phyloP scores from a whole-genome alignment of 2,888 invertebrate genomes.

The Phalera bucephala region DNA sequence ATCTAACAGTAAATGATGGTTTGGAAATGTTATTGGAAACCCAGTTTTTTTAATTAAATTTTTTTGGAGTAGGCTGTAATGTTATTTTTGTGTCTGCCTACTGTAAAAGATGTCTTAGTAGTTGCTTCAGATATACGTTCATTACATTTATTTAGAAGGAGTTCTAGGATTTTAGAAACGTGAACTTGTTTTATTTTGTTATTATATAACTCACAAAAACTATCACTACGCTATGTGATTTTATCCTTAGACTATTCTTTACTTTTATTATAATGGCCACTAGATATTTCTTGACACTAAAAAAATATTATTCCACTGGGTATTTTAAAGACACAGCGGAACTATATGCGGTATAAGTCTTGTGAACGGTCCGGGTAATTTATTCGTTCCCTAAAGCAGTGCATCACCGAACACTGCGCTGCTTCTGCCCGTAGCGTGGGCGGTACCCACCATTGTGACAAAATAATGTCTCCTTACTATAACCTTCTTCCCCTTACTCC shows the following conservation, averaged over 20 bases:
- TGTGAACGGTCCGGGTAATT: conserved; percentile 69
- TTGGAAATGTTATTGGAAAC: conserved; percentile 2
- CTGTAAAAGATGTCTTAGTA: too few relatives aligned
- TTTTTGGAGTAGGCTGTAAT: too few relatives aligned
- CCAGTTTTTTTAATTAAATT: conserved; percentile 5
- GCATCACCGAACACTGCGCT: conserved; percentile 75
- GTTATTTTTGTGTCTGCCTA: too few relatives aligned
- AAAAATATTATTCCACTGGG: conserved; percentile 52
- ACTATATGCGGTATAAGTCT: conserved; percentile 61
- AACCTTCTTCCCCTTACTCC: conserved; percentile 51
- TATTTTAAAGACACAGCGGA: conserved; percentile 60
- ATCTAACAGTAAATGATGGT: conserved; percentile 18
- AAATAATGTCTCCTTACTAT: conserved; percentile 78
- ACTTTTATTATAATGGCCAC: conserved; percentile 1
- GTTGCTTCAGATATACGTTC: too few relatives aligned
- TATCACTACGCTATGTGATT: too few relatives aligned
- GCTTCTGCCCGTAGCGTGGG: conserved; percentile 72
- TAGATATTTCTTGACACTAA: conserved; percentile 32
- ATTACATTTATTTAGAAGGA: too few relatives aligned
- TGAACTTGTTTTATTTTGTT: too few relatives aligned
- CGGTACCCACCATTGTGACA: conserved; percentile 80
- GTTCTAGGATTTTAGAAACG: too few relatives aligned
- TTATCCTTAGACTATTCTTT: neutral
- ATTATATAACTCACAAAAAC: too few relatives aligned
- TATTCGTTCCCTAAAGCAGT: conserved; percentile 79